Evolutionary conservation across 2,113 vertebrate genomes (phyloP), one percentile per base, ranked within the genome.

Genomic region (Psammodynastes pulverulentus): DNA sequence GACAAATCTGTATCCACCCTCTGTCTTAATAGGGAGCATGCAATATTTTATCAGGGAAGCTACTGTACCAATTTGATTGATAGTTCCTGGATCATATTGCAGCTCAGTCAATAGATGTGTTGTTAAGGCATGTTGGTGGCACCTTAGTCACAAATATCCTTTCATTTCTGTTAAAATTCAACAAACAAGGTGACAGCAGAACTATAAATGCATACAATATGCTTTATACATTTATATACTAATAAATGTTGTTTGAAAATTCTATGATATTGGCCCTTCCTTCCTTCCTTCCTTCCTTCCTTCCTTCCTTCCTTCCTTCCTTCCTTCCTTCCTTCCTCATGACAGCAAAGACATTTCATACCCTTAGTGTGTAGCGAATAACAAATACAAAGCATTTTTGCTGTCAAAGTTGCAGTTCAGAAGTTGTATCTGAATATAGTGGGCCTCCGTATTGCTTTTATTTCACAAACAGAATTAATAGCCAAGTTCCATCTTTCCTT

Each of bases 171-270:
- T 92, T 49, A 92, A 94, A 79, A 34, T 94, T 91, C 94, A 34
- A n/a, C 93, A 91, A 95, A 92, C 94, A 7, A 43, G 7, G 92
- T 97, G 97, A 97, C 97, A 97, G 95, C 95, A 94, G 92, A 97
- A 96, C 93, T 90, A 92, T 89, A 94, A 91, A 94, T 95, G 93
- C 5, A 58, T 96, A 94, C 94, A 92, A 90, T 96, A 94, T 96
- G 9, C 93, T 94, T n/a, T 67, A 67, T 67, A n/a, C 94, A 91
- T 62, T 62, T 56, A 84, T 94, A 94, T 97, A n/a, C n/a, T n/a
- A 97, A 97, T 96, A 97, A 97, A 95, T 90, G 94, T 17, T 92
- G 96, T 95, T 94, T 97, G 96, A 96, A 97, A 97, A 95, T 96
- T 94, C 95, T 95, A 89, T 3, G 2, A 56, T 94, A 85, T 88